These are phyloP conservation scores for Apotomis betuletana DNA, from an alignment of 2,888 invertebrate species.

Conservation along the genomic window DNA sequence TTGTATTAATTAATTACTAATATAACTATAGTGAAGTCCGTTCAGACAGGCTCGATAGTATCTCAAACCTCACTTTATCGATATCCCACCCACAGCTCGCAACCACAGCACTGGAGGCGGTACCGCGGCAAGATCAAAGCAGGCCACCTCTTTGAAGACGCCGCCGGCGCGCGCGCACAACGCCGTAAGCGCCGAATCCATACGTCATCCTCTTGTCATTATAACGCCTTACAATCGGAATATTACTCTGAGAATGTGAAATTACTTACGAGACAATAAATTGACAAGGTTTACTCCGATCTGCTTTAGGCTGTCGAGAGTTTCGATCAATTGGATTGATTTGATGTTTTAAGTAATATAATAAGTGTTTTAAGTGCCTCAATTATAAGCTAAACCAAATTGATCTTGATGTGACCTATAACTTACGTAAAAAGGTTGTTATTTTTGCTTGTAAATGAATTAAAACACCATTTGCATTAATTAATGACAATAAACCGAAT, in stretches of 20 bases:
- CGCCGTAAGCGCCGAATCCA: conserved; percentile 84
- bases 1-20: no score
- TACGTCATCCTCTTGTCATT: conserved; percentile 84
- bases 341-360: conserved; percentile 15
- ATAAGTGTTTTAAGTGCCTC: conserved; percentile 19
- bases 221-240: conserved; percentile 80
- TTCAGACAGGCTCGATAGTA: neutral
- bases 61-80: conserved; percentile 41
- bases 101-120: conserved; percentile 67
- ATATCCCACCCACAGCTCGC: conserved; percentile 45
- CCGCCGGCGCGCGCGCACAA: conserved; percentile 82
- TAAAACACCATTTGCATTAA: conserved; percentile 24
- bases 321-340: conserved; percentile 48
- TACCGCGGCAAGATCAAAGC: conserved; percentile 81
- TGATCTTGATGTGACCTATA: neutral
- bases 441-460: conserved; percentile 22
- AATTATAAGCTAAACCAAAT: conserved; percentile 5
- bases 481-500: conserved; percentile 39
- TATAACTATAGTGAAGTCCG: no score
- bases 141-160: conserved; percentile 83
- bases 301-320: conserved; percentile 54
- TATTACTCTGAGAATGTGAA: conserved; percentile 72
- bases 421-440: neutral
- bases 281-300: conserved; percentile 80
- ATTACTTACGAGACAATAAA: conserved; percentile 83